Percentiles rank a stretch among this genome's conserved stretches.
Conservation (phyloP, 1,140 invertebrate genomes). For the Gonatopus flavifemur region DNA sequence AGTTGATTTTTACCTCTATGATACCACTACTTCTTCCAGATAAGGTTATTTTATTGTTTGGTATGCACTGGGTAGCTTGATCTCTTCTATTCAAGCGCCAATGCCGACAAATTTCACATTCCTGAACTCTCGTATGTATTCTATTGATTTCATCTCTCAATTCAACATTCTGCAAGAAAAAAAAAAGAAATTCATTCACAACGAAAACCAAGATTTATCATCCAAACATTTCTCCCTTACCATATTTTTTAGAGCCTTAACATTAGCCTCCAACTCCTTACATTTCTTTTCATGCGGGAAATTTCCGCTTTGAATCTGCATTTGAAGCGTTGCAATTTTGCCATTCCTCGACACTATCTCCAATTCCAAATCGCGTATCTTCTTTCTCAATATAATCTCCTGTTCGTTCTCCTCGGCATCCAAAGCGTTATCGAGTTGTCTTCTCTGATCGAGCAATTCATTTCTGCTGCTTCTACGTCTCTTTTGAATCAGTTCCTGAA, state of each 20-base stretch:
- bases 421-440: constrained; percentile 27
- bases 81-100: constrained; percentile 30
- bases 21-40: constrained; percentile 36
- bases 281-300: constrained; percentile 44
- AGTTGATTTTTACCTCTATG: constrained; percentile 33
- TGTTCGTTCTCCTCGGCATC: constrained; percentile 5
- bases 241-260: constrained; percentile 27
- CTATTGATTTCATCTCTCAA: constrained; percentile 24
- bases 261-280: constrained; percentile 35
- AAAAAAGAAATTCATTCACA: constrained; percentile 5
- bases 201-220: constrained; percentile 3
- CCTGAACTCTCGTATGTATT: constrained; percentile 22
- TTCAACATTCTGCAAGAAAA: constrained; percentile 29
- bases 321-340: constrained; percentile 41
- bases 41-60: constrained; percentile 20
- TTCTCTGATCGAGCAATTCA: constrained; percentile 41
- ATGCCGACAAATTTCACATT: constrained; percentile 40
- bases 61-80: constrained; percentile 34
- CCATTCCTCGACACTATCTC: constrained; percentile 40
- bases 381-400: constrained; percentile 27
- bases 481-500: constrained; percentile 20
- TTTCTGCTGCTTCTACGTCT: constrained; percentile 33
- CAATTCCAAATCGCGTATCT: constrained; percentile 37
- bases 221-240: too few species aligned
- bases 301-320: constrained; percentile 41